A percentile compares a stretch with the other conserved stretches of the same genome.
Evolutionary conservation across 1,140 invertebrate genomes (phyloP).

Genomic region (Acromyrmex charruanus): DNA sequence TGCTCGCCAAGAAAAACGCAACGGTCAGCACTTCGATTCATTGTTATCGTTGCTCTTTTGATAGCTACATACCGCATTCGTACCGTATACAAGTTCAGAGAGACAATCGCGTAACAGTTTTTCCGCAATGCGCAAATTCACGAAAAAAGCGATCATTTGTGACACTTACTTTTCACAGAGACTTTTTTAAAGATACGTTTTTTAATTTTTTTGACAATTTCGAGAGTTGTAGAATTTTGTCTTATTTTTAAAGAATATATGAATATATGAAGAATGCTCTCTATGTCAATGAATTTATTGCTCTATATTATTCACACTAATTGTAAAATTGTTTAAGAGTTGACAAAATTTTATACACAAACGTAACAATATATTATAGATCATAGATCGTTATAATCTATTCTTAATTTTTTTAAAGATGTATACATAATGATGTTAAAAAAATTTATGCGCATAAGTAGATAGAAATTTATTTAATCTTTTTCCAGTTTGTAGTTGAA

Average conservation of each 20-base stretch:
- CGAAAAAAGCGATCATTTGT: not conserved
- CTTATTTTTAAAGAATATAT: not conserved
- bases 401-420: not conserved
- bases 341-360: not conserved
- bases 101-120: not conserved
- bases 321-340: not conserved
- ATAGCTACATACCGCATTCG: not conserved
- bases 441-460: not conserved
- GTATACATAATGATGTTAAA: not conserved
- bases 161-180: not conserved
- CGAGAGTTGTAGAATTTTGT: not conserved
- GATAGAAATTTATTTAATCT: not conserved
- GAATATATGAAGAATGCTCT: not conserved
- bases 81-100: not conserved
- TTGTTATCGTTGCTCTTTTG: constrained; percentile 44
- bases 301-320: no score
- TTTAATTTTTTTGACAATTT: no score
- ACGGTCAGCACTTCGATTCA: constrained; percentile 54
- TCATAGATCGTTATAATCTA: not conserved
- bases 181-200: no score
- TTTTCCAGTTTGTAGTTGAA: not conserved
- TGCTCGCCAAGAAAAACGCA: constrained; percentile 20
- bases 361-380: not conserved
- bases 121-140: constrained; percentile 39
- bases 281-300: no score